Evolutionary conservation across 2,888 invertebrate species (phyloP).

Genomic region (Zygaena filipendulae): DNA sequence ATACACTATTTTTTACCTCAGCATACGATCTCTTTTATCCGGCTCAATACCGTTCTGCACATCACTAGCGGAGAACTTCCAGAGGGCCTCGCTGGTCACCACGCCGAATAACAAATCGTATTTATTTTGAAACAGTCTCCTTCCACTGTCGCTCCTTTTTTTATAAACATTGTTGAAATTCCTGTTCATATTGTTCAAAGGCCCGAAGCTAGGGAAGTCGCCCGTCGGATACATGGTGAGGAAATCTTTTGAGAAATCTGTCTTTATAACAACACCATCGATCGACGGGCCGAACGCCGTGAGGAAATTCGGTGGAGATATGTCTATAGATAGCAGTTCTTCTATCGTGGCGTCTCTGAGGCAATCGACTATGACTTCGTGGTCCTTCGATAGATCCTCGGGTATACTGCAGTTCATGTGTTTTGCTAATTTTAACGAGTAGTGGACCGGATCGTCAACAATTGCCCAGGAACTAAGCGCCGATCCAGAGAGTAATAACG

Average conservation of each 20-base stretch:
- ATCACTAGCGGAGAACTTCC: constrained; percentile 87
- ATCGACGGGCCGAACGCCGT: constrained; percentile 94
- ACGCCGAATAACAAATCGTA: constrained; percentile 93
- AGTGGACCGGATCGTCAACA: constrained; percentile 86
- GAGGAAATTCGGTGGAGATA: constrained; percentile 83
- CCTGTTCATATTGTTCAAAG: constrained; percentile 63
- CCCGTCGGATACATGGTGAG: constrained; percentile 76
- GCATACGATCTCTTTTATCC: constrained; percentile 86
- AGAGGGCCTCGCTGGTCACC: constrained; percentile 91
- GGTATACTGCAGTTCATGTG: constrained; percentile 86
- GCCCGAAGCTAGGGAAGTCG: constrained; percentile 72
- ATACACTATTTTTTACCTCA: no score
- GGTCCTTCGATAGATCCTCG: constrained; percentile 82
- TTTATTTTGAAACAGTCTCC: constrained; percentile 70
- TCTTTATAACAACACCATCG: constrained; percentile 93
- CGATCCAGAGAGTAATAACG: constrained; percentile 87
- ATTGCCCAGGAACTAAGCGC: constrained; percentile 91
- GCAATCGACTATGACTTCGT: constrained; percentile 87
- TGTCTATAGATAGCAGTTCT: constrained; percentile 78
- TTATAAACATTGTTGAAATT: constrained; percentile 60
- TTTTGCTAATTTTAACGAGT: constrained; percentile 82
- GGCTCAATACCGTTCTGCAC: constrained; percentile 88
- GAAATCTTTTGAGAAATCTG: constrained; percentile 85
- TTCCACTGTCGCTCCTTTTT: constrained; percentile 71
- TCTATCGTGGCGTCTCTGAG: constrained; percentile 79